Percentiles rank a stretch among this genome's conserved stretches.
Conservation (phyloP, 2,888 invertebrate genomes). For the Eustalomyia histrio region DNA sequence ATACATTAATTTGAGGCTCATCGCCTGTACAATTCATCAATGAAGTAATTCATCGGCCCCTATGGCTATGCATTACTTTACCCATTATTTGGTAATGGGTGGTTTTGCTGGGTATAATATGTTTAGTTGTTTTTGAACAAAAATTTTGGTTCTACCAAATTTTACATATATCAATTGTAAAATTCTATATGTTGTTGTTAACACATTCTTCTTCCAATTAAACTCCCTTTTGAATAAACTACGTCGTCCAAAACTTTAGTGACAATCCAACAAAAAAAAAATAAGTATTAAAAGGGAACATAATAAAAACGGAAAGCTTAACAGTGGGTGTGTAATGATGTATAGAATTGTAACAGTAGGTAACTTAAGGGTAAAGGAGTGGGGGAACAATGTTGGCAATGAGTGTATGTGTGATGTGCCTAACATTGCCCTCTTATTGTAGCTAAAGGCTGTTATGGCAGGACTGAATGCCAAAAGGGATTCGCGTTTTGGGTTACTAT, state of each 20-base stretch:
- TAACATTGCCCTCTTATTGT: constrained; percentile 46
- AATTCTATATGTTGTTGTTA: background rate
- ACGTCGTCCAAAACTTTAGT: constrained; percentile 60
- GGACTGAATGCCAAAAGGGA: constrained; percentile 63
- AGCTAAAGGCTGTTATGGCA: constrained; percentile 52
- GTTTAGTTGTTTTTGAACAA: too few species aligned
- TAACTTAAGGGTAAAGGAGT: background rate
- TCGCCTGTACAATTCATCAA: too few species aligned
- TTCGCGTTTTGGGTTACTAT: constrained; percentile 65
- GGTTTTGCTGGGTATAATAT: too few species aligned
- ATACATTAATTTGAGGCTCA: too few species aligned
- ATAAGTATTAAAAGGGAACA: constrained; percentile 61
- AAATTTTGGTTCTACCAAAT: too few species aligned
- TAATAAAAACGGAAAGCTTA: constrained; percentile 62
- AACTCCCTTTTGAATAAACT: constrained; percentile 42
- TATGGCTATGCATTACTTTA: too few species aligned
- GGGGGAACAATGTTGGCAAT: background rate
- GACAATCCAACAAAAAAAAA: constrained; percentile 29
- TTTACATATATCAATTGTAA: too few species aligned
- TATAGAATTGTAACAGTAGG: constrained; percentile 46
- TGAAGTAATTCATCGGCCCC: too few species aligned
- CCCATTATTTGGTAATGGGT: too few species aligned
- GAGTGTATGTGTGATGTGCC: constrained; percentile 48
- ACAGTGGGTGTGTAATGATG: constrained; percentile 64
- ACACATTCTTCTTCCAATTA: background rate